Evolutionary conservation across 2,113 vertebrate genomes (phyloP), one percentile per base, ranked within the genome.

Genomic region (Saimiri boliviensis): DNA sequence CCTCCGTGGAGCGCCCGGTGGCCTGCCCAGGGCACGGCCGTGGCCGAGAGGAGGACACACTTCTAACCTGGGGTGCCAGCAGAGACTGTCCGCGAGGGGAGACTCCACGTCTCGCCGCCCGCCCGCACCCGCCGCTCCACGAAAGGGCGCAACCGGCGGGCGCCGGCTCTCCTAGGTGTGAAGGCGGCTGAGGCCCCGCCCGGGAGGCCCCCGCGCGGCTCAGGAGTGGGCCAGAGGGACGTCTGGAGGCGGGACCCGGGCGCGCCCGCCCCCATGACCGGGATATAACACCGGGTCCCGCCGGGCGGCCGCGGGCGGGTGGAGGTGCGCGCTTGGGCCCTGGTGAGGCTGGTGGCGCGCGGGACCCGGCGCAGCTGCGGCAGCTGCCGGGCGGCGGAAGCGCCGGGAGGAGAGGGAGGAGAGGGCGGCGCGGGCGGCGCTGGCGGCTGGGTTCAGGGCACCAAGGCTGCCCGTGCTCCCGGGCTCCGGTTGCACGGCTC

Each of bases 201-300:
- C 74, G 80, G 58, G 71, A 94, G 97, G 82, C 88, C 12, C 13
- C 49, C 37, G 25, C 35, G 32, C 81, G 89, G 70, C 82, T 13
- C 11, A 86, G 45, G 92, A 97, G 45, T 97, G 98, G 98, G 37
- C 81, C 95, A 10, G 40, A 1, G 3, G 14, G 19, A 71, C 20
- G 94, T 95, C 16, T 10, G 17, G 94, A 98, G 98, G 97, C 58
- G 40, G 95, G 47, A 49, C n/a, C 95, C 1, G 16, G 84, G 4
- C 4, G 35, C 12, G 5, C 92, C 13, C n/a, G 74, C 94, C 88
- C 88, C 66, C 68, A 52, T 73, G 54, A 14, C 95, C 21, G 2
- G 54, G 0, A 30, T 37, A 92, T 82, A 84, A 40, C 20, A 19
- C 14, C 11, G 1, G 5, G 30, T 13, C 1, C 32, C 0, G 35